Base-by-base conservation (phyloP, 2,113 vertebrate genomes). In the Pycnonotus jocosus region DNA sequence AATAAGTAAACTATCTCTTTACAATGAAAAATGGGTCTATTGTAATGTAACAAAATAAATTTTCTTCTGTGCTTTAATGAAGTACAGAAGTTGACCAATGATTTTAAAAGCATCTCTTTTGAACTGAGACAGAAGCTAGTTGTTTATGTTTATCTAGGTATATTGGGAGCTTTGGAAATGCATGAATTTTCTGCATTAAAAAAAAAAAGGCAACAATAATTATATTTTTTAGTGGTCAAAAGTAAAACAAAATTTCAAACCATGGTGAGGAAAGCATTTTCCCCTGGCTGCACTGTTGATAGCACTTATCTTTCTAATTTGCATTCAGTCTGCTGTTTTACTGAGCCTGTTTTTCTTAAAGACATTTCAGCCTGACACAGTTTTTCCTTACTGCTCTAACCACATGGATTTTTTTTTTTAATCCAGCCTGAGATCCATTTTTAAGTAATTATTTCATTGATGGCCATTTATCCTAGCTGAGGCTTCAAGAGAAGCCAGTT, bases 1-100 rank as follows among this genome's bases (percentile, higher is more conserved):
- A 82, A 45, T 62, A 91, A 74, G 74, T 33, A 64, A 89, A 54
- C 42, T 94, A 74, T 95, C 82, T 88, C 68, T 96, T 79, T 90
- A 35, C 38, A 90, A 9, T 50, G 82, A 85, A 82, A 88, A 87
- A 91, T 74, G 45, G 7, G 22, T 86, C 25, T 74, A 27, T 47
- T 77, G 38, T 78, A 78, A 54, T 37, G 50, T 37, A 91, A 19
- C 25, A 80, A 94, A 91, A 80, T 77, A 19, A 73, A 65, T 83
- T 86, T 88, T 87, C 28, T 74, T 87, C 66, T 84, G 8, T 86
- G 21, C 47, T 66, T 64, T 66, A 92, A 42, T 77, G 40, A 95
- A 88, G 37, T 84, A 56, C 23, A 33, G 45, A 82, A 94, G 62
- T 65, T 73, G 76, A 86, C 22, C 48, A 45, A 37, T 86, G 38